phyloP scores from a whole-genome alignment of 2,888 invertebrate genomes.

The Heliconius sara region DNA sequence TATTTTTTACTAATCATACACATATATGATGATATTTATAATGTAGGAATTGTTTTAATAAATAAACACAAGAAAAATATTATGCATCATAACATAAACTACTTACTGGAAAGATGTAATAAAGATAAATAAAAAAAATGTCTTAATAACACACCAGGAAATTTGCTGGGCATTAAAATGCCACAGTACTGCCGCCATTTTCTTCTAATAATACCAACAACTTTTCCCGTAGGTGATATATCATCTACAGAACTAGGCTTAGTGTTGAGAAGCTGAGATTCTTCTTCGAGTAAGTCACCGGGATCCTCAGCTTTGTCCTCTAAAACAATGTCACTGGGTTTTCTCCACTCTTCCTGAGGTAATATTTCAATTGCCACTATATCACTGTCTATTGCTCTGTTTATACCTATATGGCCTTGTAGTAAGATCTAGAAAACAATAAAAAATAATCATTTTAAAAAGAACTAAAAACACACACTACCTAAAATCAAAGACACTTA shows the following conservation, averaged over 20 bases:
- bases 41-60: no score
- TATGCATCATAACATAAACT: no score
- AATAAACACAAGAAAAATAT: no score
- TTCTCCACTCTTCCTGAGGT: conserved; percentile 94
- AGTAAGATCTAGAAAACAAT: conserved; percentile 86
- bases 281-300: conserved; percentile 87
- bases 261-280: conserved; percentile 70
- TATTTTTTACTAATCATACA: no score
- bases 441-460: no score
- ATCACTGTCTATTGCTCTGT: conserved; percentile 97
- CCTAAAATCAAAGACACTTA: no score
- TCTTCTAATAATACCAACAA: conserved; percentile 96
- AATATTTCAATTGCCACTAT: conserved; percentile 95
- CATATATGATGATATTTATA: no score
- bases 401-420: conserved; percentile 93
- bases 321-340: conserved; percentile 92
- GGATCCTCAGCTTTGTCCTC: conserved; percentile 90
- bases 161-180: conserved; percentile 91
- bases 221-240: conserved; percentile 76
- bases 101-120: no score
- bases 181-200: conserved; percentile 99
- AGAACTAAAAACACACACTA: no score
- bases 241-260: conserved; percentile 62
- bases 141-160: conserved; percentile 79
- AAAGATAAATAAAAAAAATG: background rate